phyloP scores from a whole-genome alignment of 2,113 vertebrate genomes.

The Theristicus caerulescens region DNA sequence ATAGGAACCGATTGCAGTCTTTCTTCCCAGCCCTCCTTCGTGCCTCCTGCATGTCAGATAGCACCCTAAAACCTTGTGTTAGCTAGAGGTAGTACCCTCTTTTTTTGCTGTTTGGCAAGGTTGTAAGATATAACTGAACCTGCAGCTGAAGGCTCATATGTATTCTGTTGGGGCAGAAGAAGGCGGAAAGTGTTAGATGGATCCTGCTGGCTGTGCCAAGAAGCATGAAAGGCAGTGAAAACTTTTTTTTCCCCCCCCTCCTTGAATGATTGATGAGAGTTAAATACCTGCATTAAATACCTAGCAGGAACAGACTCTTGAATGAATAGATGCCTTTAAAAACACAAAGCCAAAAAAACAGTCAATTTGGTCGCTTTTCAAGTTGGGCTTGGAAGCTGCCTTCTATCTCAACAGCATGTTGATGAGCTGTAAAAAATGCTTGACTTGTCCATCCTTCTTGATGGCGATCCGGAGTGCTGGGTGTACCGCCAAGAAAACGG shows the following conservation, averaged over 20 bases:
- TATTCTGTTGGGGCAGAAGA: not conserved
- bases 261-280: not conserved
- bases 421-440: not conserved
- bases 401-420: not conserved
- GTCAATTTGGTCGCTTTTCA: not conserved
- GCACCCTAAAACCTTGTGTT: not conserved
- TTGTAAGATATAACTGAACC: not conserved
- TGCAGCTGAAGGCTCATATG: not conserved
- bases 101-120: rapidly evolving
- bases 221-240: not conserved
- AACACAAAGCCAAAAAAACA: not conserved
- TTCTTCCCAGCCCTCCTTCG: not conserved
- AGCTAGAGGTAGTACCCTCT: not conserved
- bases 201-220: not conserved
- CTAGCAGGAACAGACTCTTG: not conserved
- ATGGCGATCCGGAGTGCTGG: not conserved
- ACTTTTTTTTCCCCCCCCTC: rapidly evolving
- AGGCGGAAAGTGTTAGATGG: not conserved
- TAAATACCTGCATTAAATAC: constrained; percentile 21
- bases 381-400: not conserved
- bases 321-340: not conserved
- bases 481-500: rapidly evolving
- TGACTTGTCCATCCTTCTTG: not conserved
- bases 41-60: not conserved
- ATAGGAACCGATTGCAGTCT: not conserved